These are phyloP conservation scores for Microtus agrestis DNA, from an alignment of 2,797 vertebrate species.

Conservation along the genomic window DNA sequence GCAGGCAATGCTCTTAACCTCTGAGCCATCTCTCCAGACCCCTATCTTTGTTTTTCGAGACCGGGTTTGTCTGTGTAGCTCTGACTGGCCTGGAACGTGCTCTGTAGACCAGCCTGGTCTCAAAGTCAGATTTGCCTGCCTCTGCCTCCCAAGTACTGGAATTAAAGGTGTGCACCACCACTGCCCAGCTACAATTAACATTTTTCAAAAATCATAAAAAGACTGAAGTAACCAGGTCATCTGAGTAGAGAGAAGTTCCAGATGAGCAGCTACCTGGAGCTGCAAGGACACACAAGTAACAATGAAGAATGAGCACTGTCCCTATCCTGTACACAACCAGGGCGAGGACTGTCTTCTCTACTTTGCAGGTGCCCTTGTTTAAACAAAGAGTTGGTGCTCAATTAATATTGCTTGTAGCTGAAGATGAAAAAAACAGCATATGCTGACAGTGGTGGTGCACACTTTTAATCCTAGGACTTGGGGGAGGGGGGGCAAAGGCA, in stretches of 20 bases:
- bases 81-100: too few species aligned
- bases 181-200: too few species aligned
- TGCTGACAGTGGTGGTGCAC: background rate
- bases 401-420: background rate
- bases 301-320: background rate
- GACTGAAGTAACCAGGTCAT: background rate
- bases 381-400: background rate
- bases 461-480: too few species aligned
- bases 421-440: background rate
- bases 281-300: background rate
- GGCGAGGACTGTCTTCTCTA: background rate
- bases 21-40: too few species aligned
- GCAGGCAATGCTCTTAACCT: too few species aligned
- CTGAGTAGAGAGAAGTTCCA: background rate
- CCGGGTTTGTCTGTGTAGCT: too few species aligned
- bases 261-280: background rate
- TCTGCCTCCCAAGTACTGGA: too few species aligned
- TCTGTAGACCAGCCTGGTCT: too few species aligned
- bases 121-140: too few species aligned
- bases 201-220: background rate
- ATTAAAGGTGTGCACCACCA: too few species aligned
- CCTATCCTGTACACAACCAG: rapidly evolving
- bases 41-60: too few species aligned
- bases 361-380: background rate
- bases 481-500: too few species aligned